Evolutionary conservation across 2,888 invertebrate genomes (phyloP), one percentile per base, ranked within the genome.

Genomic region (Rhimphoctona megacephalus): DNA sequence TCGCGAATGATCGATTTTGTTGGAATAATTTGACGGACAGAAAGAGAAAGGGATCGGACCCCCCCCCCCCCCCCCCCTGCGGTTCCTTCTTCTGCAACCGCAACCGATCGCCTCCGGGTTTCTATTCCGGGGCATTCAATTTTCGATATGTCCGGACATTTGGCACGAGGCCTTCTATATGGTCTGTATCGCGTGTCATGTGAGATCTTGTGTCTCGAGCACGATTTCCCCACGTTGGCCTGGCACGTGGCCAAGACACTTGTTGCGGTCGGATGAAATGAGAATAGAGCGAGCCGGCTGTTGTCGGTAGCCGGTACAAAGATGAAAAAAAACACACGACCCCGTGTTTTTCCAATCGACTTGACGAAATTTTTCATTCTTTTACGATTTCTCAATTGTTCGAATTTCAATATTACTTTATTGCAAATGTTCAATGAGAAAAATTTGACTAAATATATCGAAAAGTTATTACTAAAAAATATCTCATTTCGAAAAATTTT

Each of bases 171-270:
- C 69, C 66, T 72, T 69, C 22, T 22, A 54, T 73, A 57, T 78
- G 43, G 43, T 74, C 76, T 67, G 83, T 84, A 81, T 86, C 81
- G 30, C 46, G 86, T 49, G 81, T 77, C 83, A 79, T 43, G 69
- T 70, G 69, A 25, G 78, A 52, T 52, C 78, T 66, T 49, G 78
- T 83, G 70, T 52, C 57, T 79, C 52, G 76, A 43, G 79, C 79
- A 74, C 76, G 80, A 80, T 83, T 86, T 77, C 83, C 66, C 52
- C 52, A 39, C 88, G 85, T 88, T 88, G 87, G 89, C 88, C 86
- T 90, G 92, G 93, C 92, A 43, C 64, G 7, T 1, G 72, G 92
- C 92, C 93, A 93, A 91, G 88, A 93, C 93, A 93, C 93, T 93
- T 93, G 93, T 93, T 93, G 92, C 90, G 89, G 87, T 88, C 88